Base-by-base conservation (phyloP, 2,888 invertebrate species). In the Augiades crinisus region DNA sequence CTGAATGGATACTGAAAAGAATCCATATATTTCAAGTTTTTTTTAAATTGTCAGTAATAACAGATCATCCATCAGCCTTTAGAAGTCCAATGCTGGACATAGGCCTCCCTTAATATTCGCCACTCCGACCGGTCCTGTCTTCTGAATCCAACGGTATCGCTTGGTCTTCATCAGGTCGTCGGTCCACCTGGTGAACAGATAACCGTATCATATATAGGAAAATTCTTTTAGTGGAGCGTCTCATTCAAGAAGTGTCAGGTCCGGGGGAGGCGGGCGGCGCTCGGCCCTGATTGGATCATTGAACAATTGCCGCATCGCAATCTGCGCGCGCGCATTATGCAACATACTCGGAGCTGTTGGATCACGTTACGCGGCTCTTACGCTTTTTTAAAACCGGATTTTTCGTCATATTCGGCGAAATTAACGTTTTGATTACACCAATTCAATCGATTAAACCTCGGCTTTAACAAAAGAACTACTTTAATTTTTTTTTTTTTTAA, bases 261-360 rank as follows among this genome's bases (percentile, higher is more conserved):
- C 8, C 34, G 31, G 46, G 49, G 54, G 21, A 55, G 54, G 59
- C 50, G 55, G 46, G 58, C 57, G 58, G 49, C 56, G 52, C 54
- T 59, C 59, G 64, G 61, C 67, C 63, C 65, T 77, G 78, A 83
- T 85, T 86, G 81, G 75, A 77, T 81, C 78, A 86, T 84, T 86
- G 79, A 68, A 67, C 76, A 85, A 82, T 84, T 83, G 77, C 64
- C 64, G 68, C 67, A 62, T 58, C 61, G 68, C 61, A 56, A 66
- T 67, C 62, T 62, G 65, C 64, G 67, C 63, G 60, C 58, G 62
- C 31, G 64, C 33, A 51, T 72, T 72, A 79, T 79, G 70, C 70
- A 58, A 65, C 21, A 70, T 55, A 55, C n/a, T 41, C 7, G 1
- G 7, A 43, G 27, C 40, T 30, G 27, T 19, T 33, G 47, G 33